phyloP scores from a whole-genome alignment of 1,140 invertebrate species.

The Drosophila quadrilineata region DNA sequence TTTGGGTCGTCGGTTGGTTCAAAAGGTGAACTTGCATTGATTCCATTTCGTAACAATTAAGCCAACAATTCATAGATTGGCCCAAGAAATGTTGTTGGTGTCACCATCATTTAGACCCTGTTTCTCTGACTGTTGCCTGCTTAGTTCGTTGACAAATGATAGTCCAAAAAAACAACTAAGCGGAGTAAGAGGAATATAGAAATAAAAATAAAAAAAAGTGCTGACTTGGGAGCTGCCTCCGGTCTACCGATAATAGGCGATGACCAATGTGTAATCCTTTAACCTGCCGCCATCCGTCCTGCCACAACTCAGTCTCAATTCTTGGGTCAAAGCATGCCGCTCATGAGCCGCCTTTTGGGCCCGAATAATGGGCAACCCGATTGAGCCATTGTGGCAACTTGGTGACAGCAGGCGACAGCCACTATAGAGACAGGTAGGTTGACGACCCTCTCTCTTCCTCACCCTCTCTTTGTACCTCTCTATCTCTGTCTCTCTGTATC shows the following conservation, averaged over 20 bases:
- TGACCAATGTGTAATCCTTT: constrained; percentile 60
- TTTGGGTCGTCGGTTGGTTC: constrained; percentile 48
- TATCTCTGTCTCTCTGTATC: no score
- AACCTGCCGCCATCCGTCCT: constrained; percentile 57
- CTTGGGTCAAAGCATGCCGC: constrained; percentile 59
- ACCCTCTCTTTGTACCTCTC: no score
- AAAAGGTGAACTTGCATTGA: constrained; percentile 73
- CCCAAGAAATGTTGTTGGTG: constrained; percentile 74
- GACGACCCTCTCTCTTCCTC: no score
- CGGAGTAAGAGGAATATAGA: no score
- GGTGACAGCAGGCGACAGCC: no score
- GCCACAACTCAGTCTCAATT: constrained; percentile 49
- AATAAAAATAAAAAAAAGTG: no score
- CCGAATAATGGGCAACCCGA: constrained; percentile 25
- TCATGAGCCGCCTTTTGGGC: constrained; percentile 10
- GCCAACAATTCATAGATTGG: constrained; percentile 64
- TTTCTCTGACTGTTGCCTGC: constrained; percentile 20
- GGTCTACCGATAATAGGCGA: no score
- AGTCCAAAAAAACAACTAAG: constrained; percentile 16
- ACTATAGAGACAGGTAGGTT: no score
- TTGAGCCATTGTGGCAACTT: constrained; percentile 67
- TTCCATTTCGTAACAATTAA: constrained; percentile 65
- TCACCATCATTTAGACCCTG: constrained; percentile 40
- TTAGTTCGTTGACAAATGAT: constrained; percentile 70
- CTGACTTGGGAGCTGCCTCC: constrained; percentile 53